Base-by-base conservation (phyloP, 2,888 invertebrate species). In the Drosophila percnosoma region DNA sequence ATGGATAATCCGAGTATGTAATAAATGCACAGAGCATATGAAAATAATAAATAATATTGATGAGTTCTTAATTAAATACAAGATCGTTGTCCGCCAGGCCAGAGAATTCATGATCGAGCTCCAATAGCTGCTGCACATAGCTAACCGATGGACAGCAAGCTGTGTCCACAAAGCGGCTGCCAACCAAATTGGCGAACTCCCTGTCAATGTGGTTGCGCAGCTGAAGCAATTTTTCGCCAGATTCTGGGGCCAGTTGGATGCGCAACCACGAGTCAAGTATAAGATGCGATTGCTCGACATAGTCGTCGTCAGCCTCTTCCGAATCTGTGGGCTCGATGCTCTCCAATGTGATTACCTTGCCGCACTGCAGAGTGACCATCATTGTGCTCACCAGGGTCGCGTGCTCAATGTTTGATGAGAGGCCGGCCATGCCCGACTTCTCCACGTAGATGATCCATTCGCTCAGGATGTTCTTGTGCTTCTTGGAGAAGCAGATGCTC, bases 401-500 rank as follows among this genome's bases (percentile, higher is more conserved):
- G 78, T 96, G 96, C 52, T 96, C 95, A 2, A 97, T 95, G 89
- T 96, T 95, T 71, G 96, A 96, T 61, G 95, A 94, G 24, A 95
- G 94, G 0, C 60, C 52, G 0, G 96, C 95, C 0, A 95, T 94
- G 52, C 96, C 95, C 0, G 96, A 96, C 93, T 98, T 96, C 92
- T 98, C 98, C 90, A 97, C 97, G 90, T 96, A 99, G 15, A 97
- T 94, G 21, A 98, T 93, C 98, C 98, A 99, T 86, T 97, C 96
- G 15, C 96, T 95, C 0, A 96, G 96, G 58, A 78, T 77, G 10
- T 78, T 77, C 29, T 75, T 85, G 0, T 83, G 34, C 18, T 80
- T 82, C 5, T 87, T 90, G 62, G 76, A 8, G 77, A 5, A 90
- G 83, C 0, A 86, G 82, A 15, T 86, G 64, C 82, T 74, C 13